Conservation (phyloP, 2,888 invertebrate genomes). For the Phyllotreta cruciferae region DNA sequence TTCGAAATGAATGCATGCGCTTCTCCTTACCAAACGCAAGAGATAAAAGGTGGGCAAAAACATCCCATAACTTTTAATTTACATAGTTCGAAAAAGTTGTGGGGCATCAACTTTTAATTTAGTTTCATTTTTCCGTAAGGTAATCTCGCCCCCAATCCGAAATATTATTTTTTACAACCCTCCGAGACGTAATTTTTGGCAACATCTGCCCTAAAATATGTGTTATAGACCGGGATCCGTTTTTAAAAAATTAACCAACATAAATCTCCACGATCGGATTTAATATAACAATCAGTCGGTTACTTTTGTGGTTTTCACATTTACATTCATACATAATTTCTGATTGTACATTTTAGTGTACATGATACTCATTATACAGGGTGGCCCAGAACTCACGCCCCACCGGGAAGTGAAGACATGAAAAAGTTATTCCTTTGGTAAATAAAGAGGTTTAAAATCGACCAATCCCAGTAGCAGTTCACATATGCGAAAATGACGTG, state of each 20-base stretch:
- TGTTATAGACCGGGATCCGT: conserved; percentile 29
- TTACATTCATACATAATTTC: no score
- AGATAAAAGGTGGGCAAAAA: conserved; percentile 37
- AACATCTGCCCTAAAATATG: conserved; percentile 54
- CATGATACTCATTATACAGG: no score
- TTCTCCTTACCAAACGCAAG: conserved; percentile 13
- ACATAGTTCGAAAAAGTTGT: conserved; percentile 46
- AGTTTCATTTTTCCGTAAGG: conserved; percentile 39
- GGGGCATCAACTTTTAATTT: conserved; percentile 49
- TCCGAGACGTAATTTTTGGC: conserved; percentile 46
- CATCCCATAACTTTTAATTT: conserved; percentile 45
- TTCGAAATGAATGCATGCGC: conserved; percentile 36
- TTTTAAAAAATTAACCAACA: conserved; percentile 3
- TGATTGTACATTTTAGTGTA: no score
- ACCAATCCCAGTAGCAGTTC: no score
- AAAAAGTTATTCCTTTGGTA: no score
- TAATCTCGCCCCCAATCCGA: conserved; percentile 46
- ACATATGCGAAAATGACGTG: no score
- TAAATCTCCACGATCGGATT: neutral
- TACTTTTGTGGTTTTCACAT: no score
- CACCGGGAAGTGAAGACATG: no score
- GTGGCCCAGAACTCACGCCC: no score
- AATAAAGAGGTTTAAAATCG: no score
- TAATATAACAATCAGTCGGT: no score
- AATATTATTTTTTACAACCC: conserved; percentile 48